Evolutionary conservation across 2,797 vertebrate genomes (phyloP), one percentile per base, ranked within the genome.

Genomic region (Selene dorsalis): DNA sequence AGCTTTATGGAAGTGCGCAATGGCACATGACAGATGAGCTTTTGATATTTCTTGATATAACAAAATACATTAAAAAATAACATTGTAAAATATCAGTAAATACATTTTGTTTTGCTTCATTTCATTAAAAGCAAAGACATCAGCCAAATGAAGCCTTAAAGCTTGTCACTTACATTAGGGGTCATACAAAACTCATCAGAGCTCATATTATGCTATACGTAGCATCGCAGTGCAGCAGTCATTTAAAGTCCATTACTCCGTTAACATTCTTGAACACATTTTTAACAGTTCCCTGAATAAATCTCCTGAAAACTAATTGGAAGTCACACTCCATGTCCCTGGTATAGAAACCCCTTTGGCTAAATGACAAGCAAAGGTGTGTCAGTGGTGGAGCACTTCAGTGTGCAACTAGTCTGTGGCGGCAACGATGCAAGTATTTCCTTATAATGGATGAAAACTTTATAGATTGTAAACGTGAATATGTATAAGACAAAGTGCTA

Each of bases 281-380:
- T 81, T 84, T 73, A 86, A 89, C 82, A 85, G 72, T 87, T 58
- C 68, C 70, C 76, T 90, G 90, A 88, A 86, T 90, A 92, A 92
- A 93, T 92, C 88, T 90, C 75, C 66, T 53, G 57, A 82, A 92
- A 92, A 87, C 85, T 88, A 93, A 92, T 93, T 92, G 88, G 83
- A 92, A 92, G 87, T 91, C 89, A 91, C 77, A 86, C 73, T 87
- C 79, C 80, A 85, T 82, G 74, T 85, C 74, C 45, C 62, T n/a
- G 39, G 47, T 76, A 35, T 35, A 48, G 73, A 88, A 82, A 74
- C 76, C 84, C 85, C 81, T 82, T 87, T 83, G 84, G 81, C 80
- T 87, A 84, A 88, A 90, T 86, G 80, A 90, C 77, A 88, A 79
- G 84, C 30, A 83, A 76, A 92, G 87, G 86, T 83, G 84, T 84